Evolutionary conservation across 2,797 vertebrate species (phyloP).

Genomic region (Anolis apletophallus): DNA sequence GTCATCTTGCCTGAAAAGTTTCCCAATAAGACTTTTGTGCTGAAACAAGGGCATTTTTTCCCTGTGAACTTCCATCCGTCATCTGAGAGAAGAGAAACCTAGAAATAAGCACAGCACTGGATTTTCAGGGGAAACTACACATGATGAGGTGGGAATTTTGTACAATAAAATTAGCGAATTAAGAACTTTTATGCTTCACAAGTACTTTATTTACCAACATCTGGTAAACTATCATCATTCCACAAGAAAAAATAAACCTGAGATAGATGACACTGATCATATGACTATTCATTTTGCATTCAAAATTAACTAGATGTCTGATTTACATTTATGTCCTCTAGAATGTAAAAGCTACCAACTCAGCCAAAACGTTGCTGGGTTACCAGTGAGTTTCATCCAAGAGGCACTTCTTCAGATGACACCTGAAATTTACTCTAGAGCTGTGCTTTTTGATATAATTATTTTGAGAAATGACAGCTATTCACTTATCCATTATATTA

Average conservation of each 20-base stretch:
- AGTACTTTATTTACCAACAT: neutral
- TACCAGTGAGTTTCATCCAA: neutral
- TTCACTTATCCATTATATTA: neutral
- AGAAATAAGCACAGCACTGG: no score
- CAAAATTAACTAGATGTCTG: conserved; percentile 22
- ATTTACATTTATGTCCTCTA: neutral
- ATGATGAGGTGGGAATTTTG: neutral
- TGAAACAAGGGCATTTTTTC: neutral
- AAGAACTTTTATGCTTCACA: neutral
- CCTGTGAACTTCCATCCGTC: neutral
- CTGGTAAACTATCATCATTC: neutral
- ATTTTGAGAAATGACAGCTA: neutral
- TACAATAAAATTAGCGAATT: neutral
- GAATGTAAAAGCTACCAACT: neutral
- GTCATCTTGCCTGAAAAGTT: neutral
- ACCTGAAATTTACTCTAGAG: no score
- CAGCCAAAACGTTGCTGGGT: no score
- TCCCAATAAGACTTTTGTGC: neutral
- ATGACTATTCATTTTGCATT: neutral
- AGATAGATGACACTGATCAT: neutral
- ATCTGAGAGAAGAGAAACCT: neutral
- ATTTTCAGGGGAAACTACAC: neutral
- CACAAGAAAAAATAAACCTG: neutral
- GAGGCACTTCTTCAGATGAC: neutral
- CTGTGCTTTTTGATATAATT: neutral